These are phyloP conservation scores for Indicator indicator DNA, from an alignment of 2,113 vertebrate species.

Conservation along the genomic window DNA sequence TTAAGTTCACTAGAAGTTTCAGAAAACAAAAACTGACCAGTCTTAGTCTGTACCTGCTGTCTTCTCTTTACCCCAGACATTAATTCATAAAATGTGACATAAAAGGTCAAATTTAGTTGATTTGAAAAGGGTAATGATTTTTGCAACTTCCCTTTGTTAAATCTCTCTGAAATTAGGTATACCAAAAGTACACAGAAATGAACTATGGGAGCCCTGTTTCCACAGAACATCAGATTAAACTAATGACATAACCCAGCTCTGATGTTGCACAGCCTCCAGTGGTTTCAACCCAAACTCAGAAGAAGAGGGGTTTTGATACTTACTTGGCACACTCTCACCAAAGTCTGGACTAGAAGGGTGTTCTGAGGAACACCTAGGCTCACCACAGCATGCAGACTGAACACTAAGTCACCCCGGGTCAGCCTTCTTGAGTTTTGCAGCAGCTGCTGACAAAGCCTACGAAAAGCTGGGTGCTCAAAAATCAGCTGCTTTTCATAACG, in stretches of 20 bases:
- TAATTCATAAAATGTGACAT: neutral
- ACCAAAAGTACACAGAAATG: neutral
- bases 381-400: constrained; percentile 80
- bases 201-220: neutral
- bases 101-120: neutral
- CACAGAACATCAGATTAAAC: neutral
- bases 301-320: neutral
- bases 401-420: constrained; percentile 66
- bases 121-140: neutral
- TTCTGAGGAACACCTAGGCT: constrained; percentile 84
- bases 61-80: neutral
- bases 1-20: neutral
- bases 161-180: neutral
- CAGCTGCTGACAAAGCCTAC: constrained; percentile 76
- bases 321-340: constrained; percentile 88
- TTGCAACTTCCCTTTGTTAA: neutral
- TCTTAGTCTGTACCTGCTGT: neutral
- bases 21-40: neutral
- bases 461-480: constrained; percentile 81
- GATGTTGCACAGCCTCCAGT: rapidly evolving
- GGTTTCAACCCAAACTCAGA: neutral
- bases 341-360: constrained; percentile 85
- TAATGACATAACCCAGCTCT: neutral
- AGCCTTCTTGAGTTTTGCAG: constrained; percentile 66
- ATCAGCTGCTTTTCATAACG: constrained; percentile 83